A percentile compares a stretch with the other conserved stretches of the same genome.
phyloP scores from a whole-genome alignment of 2,113 vertebrate species.

The Cranoglanis bouderius region DNA sequence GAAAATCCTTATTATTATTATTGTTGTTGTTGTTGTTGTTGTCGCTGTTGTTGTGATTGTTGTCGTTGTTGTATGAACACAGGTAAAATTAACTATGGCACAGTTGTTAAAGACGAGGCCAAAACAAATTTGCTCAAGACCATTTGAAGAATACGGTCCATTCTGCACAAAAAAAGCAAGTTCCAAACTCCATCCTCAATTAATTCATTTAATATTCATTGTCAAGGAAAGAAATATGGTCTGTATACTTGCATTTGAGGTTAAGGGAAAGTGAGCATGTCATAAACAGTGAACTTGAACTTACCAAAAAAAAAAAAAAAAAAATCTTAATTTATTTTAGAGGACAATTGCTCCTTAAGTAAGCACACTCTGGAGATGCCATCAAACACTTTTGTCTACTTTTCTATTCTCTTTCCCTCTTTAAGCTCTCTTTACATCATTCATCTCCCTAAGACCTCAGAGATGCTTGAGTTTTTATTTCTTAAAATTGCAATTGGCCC shows the following conservation, averaged over 20 bases:
- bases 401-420: constrained; percentile 26
- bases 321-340: neutral
- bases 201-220: constrained; percentile 39
- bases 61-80: neutral
- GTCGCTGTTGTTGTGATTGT: neutral
- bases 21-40: neutral
- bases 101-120: neutral
- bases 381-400: constrained; percentile 22
- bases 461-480: constrained; percentile 35
- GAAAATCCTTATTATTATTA: neutral
- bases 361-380: constrained; percentile 6
- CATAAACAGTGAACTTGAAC: neutral
- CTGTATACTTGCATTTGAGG: neutral
- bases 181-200: constrained; percentile 29
- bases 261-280: neutral
- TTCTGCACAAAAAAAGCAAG: neutral
- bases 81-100: neutral
- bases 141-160: neutral
- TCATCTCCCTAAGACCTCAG: neutral
- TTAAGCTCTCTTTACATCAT: constrained; percentile 42
- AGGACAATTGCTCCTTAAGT: constrained; percentile 29
- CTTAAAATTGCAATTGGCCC: constrained; percentile 36
- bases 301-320: neutral
- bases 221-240: neutral
- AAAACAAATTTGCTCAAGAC: neutral